Evolutionary conservation across 1,140 invertebrate species (phyloP), one percentile per base, ranked within the genome.

Genomic region (Holotrichia oblita): DNA sequence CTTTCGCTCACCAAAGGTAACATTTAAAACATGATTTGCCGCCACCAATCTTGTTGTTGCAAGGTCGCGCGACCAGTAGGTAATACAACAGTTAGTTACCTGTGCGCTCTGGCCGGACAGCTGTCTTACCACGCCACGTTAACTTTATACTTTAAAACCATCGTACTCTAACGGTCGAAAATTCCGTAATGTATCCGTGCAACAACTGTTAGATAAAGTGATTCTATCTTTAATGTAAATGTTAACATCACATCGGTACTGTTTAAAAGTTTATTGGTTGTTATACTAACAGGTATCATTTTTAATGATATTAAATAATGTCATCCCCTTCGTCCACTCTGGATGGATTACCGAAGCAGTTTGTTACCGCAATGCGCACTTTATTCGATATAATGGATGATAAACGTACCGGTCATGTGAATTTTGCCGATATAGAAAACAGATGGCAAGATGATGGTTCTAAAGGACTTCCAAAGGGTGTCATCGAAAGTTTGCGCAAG

Each of bases 351-450:
- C 96, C 97, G 8, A 96, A 95, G 84, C 93, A 96, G 83, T 97
- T 98, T 87, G 93, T 98, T 10, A 88, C 91, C n/a, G 95, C 96
- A 3, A 95, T 98, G 93, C 90, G 94, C 83, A 96, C 96, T 42
- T 88, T 98, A 0, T 98, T 98, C 88, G 96, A 97, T 84, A 97
- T 98, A 82, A 93, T 98, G 91, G 96, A 98, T 86, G 96, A 98
- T 84, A 94, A 95, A 83, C 91, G 91, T 69, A 94, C 92, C 9
- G 97, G 97, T n/a, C 96, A 92, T 86, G 94, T 98, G 17, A 93
- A 94, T 83, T 92, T 95, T 83, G 90, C 91, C n/a, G 94, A 95
- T 88, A 93, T 93, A 73, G 90, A 93, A 89, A 92, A 91, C 82
- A 91, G 95, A 78, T 97, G 96, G 96, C 93, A 95, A 83, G 96